phyloP scores from a whole-genome alignment of 2,888 invertebrate species.

The Elysia crispata region DNA sequence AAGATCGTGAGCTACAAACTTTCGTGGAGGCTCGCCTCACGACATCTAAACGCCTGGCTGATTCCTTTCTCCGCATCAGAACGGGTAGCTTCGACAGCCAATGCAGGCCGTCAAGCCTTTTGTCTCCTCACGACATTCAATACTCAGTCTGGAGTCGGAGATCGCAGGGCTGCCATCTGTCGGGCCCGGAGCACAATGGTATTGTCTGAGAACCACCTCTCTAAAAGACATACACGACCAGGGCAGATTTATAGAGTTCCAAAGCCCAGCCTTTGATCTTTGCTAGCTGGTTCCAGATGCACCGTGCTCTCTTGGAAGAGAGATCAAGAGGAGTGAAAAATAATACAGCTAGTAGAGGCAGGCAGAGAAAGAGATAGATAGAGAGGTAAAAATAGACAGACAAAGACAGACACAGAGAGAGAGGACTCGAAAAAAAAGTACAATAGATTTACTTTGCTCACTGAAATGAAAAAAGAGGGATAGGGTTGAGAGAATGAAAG shows the following conservation, averaged over 20 bases:
- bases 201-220: constrained; percentile 23
- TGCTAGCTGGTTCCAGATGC: constrained; percentile 24
- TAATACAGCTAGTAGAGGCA: too few relatives aligned
- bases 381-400: too few relatives aligned
- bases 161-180: constrained; percentile 35
- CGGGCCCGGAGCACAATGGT: constrained; percentile 30
- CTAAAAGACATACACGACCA: constrained; percentile 31
- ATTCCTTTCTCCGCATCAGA: too few relatives aligned
- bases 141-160: constrained; percentile 23
- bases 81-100: not conserved
- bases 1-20: too few relatives aligned
- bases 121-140: constrained; percentile 33
- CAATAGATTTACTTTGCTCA: too few relatives aligned
- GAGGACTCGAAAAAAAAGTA: not conserved
- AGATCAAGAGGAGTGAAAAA: too few relatives aligned
- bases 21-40: too few relatives aligned
- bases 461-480: not conserved
- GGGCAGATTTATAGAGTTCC: constrained; percentile 47
- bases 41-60: too few relatives aligned
- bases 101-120: constrained; percentile 27
- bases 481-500: too few relatives aligned
- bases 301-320: not conserved
- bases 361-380: too few relatives aligned
- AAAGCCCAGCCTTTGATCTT: constrained; percentile 14
- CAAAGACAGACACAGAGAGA: not conserved